A percentile compares a stretch with the other conserved stretches of the same genome.
Conservation (phyloP, 92 coral and sea anemone genomes). For the Epizoanthus illoricatus region DNA sequence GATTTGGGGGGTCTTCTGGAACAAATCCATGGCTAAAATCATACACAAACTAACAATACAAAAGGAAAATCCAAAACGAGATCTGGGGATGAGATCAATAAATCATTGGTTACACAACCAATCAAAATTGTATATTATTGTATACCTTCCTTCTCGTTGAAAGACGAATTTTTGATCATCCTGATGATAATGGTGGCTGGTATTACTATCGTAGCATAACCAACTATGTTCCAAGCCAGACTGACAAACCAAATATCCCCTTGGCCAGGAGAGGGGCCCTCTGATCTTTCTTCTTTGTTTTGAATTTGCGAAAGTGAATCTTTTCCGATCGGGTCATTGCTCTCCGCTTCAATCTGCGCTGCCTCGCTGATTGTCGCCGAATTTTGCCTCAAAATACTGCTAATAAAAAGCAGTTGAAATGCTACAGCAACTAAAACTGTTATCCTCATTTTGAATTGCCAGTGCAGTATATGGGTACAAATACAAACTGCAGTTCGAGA, state of each 20-base stretch:
- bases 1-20: no score
- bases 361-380: not conserved
- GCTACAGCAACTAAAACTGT: not conserved
- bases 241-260: constrained; percentile 69
- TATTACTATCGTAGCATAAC: constrained; percentile 86
- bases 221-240: constrained; percentile 83
- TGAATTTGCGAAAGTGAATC: not conserved
- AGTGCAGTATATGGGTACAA: no score
- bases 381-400: not conserved
- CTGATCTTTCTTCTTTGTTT: not conserved
- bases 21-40: no score
- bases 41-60: no score
- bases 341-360: not conserved
- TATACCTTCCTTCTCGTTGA: constrained; percentile 80
- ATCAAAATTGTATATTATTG: not conserved
- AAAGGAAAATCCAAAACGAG: no score
- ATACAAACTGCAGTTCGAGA: no score
- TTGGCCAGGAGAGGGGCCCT: not conserved
- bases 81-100: no score
- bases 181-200: constrained; percentile 83
- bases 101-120: no score
- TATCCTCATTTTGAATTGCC: constrained; percentile 3
- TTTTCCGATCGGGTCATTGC: not conserved
- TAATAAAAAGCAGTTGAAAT: constrained; percentile 22
- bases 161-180: constrained; percentile 86